Evolutionary conservation across 1,140 invertebrate genomes (phyloP).

Genomic region (roundworm (Caenorhabditis elegans)): DNA sequence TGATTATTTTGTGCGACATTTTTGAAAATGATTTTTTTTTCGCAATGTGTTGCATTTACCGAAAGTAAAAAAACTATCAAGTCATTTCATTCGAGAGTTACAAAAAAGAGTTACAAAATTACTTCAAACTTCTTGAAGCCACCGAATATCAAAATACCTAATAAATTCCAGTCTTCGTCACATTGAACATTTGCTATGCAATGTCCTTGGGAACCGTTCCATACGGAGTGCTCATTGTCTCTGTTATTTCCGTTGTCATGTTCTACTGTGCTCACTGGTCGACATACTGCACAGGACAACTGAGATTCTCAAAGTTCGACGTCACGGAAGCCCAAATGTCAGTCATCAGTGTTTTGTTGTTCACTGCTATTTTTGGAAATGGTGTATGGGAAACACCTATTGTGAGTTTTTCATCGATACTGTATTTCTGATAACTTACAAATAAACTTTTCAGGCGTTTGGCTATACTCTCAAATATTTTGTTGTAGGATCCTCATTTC

Average conservation of each 20-base stretch:
- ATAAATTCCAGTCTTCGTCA: conserved; percentile 77
- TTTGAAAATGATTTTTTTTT: too few relatives aligned
- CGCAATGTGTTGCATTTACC: too few relatives aligned
- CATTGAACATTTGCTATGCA: conserved; percentile 84
- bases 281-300: conserved; percentile 85
- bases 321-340: conserved; percentile 95
- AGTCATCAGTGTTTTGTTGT: conserved; percentile 84
- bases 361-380: conserved; percentile 83
- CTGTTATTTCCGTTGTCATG: conserved; percentile 85
- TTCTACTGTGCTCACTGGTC: conserved; percentile 99
- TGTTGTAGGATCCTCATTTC: conserved; percentile 40
- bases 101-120: too few relatives aligned
- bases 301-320: conserved; percentile 74
- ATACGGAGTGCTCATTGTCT: conserved; percentile 86
- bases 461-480: conserved; percentile 54
- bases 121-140: too few relatives aligned
- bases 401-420: conserved; percentile 74
- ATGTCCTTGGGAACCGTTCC: conserved; percentile 78
- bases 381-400: conserved; percentile 77
- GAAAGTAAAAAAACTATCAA: too few relatives aligned
- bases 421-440: not conserved
- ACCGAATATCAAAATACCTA: too few relatives aligned
- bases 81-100: too few relatives aligned
- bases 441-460: conserved; percentile 52
- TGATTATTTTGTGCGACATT: too few relatives aligned